Evolutionary conservation across 2,113 vertebrate species (phyloP), one percentile per base, ranked within the genome.

Genomic region (Gallinago paraguaiae): DNA sequence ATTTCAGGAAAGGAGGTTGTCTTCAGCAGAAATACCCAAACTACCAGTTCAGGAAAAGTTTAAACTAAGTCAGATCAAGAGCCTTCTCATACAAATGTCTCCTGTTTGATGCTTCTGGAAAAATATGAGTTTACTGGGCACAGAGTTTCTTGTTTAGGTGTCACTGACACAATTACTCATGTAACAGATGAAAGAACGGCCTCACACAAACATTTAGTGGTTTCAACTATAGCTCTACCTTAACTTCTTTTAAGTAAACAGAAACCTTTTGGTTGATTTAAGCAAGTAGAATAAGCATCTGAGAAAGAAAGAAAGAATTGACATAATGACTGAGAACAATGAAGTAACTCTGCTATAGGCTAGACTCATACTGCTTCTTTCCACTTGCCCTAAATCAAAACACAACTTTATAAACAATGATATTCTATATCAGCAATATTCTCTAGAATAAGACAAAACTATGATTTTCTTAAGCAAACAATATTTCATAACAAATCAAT

Each of bases 341-440:
- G 59, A 2, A 59, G 22, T 33, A 35, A 17, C 13, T 72, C 15
- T 11, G 13, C 13, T 57, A 13, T 5, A 53, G 20, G 13, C 11
- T 4, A 1, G 14, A 76, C 48, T 74, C 10, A 18, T 25, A 23
- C 6, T 39, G 16, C 27, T 88, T 78, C 23, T 13, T 90, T 80
- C 12, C 2, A 33, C 2, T 23, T 28, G 13, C 33, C 16, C 33
- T 72, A 69, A 68, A 72, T 15, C 16, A 76, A 88, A 88, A 51
- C 1, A 0, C 4, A 7, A 2, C 10, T 78, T 76, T 54, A 56
- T 43, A 76, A 71, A 56, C 6, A 60, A 51, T 17, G 10, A 2
- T 54, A 10, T 33, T 10, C 27, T 63, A 60, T 30, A 76, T 33
- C 15, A 68, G 13, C 11, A n/a, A 20, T 16, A 6, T 18, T 75